These are phyloP conservation scores for Theretra japonica DNA, from an alignment of 2,888 invertebrate species.

Conservation along the genomic window DNA sequence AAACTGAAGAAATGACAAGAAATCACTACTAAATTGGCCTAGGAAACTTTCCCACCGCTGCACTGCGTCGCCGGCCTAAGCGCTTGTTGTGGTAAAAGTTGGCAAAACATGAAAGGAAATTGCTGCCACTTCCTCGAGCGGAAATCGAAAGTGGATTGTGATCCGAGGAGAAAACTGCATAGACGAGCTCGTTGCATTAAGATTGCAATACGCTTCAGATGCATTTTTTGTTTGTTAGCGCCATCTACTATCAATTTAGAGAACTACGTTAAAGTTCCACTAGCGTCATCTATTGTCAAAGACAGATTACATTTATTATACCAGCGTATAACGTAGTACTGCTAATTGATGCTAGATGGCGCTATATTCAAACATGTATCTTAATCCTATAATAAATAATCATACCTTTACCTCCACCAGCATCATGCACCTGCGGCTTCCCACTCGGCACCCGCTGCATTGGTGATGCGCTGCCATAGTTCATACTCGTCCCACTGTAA, in stretches of 20 bases:
- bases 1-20: slow-evolving; percentile 14
- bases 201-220: slow-evolving; percentile 28
- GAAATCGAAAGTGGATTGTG: slow-evolving; percentile 80
- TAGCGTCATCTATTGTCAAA: slow-evolving; percentile 59
- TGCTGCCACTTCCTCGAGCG: slow-evolving; percentile 77
- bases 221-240: slow-evolving; percentile 44
- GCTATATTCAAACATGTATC: slow-evolving; percentile 1
- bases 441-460: slow-evolving; percentile 83
- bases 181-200: slow-evolving; percentile 34
- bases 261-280: slow-evolving; percentile 33
- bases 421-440: slow-evolving; percentile 81
- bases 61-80: slow-evolving; percentile 40
- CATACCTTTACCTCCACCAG: slow-evolving; percentile 85
- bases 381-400: slow-evolving; percentile 45
- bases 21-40: slow-evolving; percentile 32
- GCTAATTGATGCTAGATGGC: slow-evolving; percentile 37
- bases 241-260: slow-evolving; percentile 52
- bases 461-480: slow-evolving; percentile 79
- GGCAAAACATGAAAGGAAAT: slow-evolving; percentile 76
- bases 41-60: slow-evolving; percentile 59
- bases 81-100: slow-evolving; percentile 70
- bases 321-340: slow-evolving; percentile 32
- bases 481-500: slow-evolving; percentile 80
- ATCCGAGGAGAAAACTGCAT: slow-evolving; percentile 74
- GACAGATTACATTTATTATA: slow-evolving; percentile 17